A percentile compares a stretch with the other conserved stretches of the same genome.
Conservation (phyloP, 2,797 vertebrate species). For the Pristis pectinata region DNA sequence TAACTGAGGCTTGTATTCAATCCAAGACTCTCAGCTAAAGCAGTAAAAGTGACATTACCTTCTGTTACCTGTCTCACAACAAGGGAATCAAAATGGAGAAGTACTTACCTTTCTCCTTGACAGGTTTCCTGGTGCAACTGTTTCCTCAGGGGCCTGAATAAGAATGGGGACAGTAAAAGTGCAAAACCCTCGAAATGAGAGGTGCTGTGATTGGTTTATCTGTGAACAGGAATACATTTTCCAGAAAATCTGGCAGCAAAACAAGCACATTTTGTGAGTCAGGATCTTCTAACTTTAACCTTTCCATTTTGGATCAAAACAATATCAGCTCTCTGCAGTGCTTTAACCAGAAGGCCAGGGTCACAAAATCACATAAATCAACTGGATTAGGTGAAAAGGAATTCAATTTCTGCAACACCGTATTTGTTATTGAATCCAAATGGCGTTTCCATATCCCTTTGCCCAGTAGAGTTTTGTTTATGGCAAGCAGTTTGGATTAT, state of each 20-base stretch:
- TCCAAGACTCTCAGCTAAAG: not conserved
- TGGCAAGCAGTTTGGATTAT: not conserved
- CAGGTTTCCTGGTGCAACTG: not conserved
- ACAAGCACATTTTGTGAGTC: not conserved
- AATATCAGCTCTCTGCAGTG: not conserved
- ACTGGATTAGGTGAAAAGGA: too few species aligned
- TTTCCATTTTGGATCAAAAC: not conserved
- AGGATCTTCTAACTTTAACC: not conserved
- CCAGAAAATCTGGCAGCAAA: not conserved
- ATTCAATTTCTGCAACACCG: too few species aligned
- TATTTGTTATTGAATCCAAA: too few species aligned
- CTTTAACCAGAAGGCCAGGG: not conserved
- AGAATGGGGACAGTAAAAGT: not conserved
- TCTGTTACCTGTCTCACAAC: constrained; percentile 24
- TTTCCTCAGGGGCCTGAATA: not conserved
- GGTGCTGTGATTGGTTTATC: not conserved
- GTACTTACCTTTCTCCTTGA: not conserved
- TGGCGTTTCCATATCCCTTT: not conserved
- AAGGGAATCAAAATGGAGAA: not conserved
- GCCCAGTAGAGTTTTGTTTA: not conserved
- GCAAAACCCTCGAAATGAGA: not conserved
- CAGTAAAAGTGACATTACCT: constrained; percentile 2
- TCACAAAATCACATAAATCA: not conserved
- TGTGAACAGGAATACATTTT: not conserved
- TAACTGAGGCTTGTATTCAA: constrained; percentile 3